Evolutionary conservation across 1,140 invertebrate genomes (phyloP).

Genomic region (Megalonaias nervosa): DNA sequence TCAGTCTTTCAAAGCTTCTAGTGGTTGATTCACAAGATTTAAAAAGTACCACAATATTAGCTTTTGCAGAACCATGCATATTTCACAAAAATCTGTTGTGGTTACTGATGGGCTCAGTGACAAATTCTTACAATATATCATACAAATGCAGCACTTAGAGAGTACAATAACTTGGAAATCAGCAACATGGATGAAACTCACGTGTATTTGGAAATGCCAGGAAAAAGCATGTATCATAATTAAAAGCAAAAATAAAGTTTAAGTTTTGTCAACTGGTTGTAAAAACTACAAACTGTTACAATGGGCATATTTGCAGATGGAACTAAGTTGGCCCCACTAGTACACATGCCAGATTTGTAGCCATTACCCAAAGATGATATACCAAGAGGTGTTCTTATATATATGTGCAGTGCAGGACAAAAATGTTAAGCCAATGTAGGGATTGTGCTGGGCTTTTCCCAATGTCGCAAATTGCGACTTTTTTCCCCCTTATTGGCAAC

Average conservation of each 20-base stretch:
- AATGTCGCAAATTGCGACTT: too few species aligned
- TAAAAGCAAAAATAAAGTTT: slow-evolving; percentile 1
- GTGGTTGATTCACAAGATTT: slow-evolving; percentile 2
- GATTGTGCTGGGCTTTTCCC: too few species aligned
- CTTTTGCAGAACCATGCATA: slow-evolving; percentile 9
- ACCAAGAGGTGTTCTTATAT: slow-evolving; percentile 13
- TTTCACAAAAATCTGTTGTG: not conserved
- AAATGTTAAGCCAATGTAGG: too few species aligned
- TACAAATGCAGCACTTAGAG: not conserved
- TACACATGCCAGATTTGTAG: slow-evolving; percentile 8
- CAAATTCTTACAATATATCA: slow-evolving; percentile 10
- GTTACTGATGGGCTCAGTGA: not conserved
- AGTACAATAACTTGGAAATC: not conserved
- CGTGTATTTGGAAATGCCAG: slow-evolving; percentile 25
- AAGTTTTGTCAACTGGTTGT: slow-evolving; percentile 8
- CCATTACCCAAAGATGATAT: slow-evolving; percentile 22
- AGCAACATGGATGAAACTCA: slow-evolving; percentile 30
- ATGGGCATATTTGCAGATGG: slow-evolving; percentile 17
- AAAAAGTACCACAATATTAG: slow-evolving; percentile 1
- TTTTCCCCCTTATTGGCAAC: too few species aligned
- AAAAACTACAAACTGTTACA: slow-evolving; percentile 27
- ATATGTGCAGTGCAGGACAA: slow-evolving; percentile 16
- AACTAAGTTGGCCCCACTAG: slow-evolving; percentile 21
- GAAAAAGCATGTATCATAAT: slow-evolving; percentile 4
- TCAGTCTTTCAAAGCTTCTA: slow-evolving; percentile 12